Percentiles rank a stretch among this genome's conserved stretches.
phyloP scores from a whole-genome alignment of 2,888 invertebrate genomes.

The Nomada lathburiana region DNA sequence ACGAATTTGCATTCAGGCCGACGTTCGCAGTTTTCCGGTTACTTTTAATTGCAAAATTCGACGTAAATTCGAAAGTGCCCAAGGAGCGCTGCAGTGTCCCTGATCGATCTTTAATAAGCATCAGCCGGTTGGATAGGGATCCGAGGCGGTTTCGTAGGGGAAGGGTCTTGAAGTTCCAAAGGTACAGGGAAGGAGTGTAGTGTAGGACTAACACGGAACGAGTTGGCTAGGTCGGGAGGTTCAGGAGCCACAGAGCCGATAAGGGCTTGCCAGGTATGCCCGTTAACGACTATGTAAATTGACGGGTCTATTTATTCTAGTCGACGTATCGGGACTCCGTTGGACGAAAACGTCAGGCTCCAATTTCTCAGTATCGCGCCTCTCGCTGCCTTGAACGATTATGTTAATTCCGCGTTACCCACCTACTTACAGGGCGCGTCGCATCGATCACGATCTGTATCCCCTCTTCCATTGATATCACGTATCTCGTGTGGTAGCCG shows the following conservation, averaged over 20 bases:
- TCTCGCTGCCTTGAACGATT: constrained; percentile 56
- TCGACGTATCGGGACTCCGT: constrained; percentile 75
- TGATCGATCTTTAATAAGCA: constrained; percentile 77
- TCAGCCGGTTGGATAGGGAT: constrained; percentile 54
- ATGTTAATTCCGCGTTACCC: constrained; percentile 65
- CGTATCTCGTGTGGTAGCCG: not conserved
- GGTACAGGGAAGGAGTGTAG: constrained; percentile 48
- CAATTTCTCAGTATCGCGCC: constrained; percentile 68
- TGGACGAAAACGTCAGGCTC: constrained; percentile 78
- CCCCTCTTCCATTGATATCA: not conserved
- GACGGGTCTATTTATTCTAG: constrained; percentile 83
- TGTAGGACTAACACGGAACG: constrained; percentile 70
- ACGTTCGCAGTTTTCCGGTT: constrained; percentile 43
- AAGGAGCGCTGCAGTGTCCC: constrained; percentile 60
- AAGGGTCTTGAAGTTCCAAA: constrained; percentile 52
- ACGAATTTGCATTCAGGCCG: constrained; percentile 45
- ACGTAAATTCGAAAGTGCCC: constrained; percentile 42
- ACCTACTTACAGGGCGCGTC: not conserved
- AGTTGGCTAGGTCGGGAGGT: constrained; percentile 79
- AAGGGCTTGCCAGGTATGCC: constrained; percentile 79
- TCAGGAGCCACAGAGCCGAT: constrained; percentile 76
- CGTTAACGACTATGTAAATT: constrained; percentile 83
- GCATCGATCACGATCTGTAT: not conserved
- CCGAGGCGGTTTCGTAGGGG: constrained; percentile 48
- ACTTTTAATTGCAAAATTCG: constrained; percentile 49